phyloP scores from a whole-genome alignment of 1,140 invertebrate genomes.

The Trypoxylus dichotomus region DNA sequence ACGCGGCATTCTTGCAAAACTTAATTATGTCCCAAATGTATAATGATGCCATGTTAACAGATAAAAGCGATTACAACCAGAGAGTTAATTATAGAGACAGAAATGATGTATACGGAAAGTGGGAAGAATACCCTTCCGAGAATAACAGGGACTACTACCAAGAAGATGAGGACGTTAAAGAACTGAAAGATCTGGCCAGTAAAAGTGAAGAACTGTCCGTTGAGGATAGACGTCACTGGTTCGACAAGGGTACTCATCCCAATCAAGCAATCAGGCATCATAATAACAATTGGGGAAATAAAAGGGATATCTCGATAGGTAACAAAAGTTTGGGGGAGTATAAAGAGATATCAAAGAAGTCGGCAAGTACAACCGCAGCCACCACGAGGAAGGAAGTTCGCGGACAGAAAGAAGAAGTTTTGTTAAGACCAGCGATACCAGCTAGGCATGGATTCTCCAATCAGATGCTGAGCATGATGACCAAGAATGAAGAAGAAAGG shows the following conservation, averaged over 20 bases:
- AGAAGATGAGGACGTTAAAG: slow-evolving; percentile 64
- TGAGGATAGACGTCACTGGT: slow-evolving; percentile 42
- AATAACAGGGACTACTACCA: slow-evolving; percentile 40
- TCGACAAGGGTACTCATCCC: slow-evolving; percentile 34
- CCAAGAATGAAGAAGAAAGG: slow-evolving; percentile 50
- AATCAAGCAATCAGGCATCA: slow-evolving; percentile 23
- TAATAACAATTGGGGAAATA: slow-evolving; percentile 57
- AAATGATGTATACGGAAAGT: slow-evolving; percentile 51
- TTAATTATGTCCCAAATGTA: slow-evolving; percentile 65
- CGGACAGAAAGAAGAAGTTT: slow-evolving; percentile 64
- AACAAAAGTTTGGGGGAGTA: slow-evolving; percentile 15
- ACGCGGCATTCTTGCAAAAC: slow-evolving; percentile 64
- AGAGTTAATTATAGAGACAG: slow-evolving; percentile 48
- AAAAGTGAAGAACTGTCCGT: slow-evolving; percentile 38
- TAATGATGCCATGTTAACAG: slow-evolving; percentile 56
- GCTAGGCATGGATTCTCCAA: slow-evolving; percentile 55
- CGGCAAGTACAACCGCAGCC: slow-evolving; percentile 34
- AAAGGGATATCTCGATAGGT: slow-evolving; percentile 43
- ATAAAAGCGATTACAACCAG: slow-evolving; percentile 48
- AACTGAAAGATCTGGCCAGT: slow-evolving; percentile 60
- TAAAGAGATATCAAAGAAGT: neutral
- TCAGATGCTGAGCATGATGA: slow-evolving; percentile 54
- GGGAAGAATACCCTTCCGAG: slow-evolving; percentile 36
- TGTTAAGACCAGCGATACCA: slow-evolving; percentile 60
- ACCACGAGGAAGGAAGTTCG: slow-evolving; percentile 38